A percentile compares a stretch with the other conserved stretches of the same genome.
Evolutionary conservation across 2,888 invertebrate genomes (phyloP).

Genomic region (Mactromeris polynyma): DNA sequence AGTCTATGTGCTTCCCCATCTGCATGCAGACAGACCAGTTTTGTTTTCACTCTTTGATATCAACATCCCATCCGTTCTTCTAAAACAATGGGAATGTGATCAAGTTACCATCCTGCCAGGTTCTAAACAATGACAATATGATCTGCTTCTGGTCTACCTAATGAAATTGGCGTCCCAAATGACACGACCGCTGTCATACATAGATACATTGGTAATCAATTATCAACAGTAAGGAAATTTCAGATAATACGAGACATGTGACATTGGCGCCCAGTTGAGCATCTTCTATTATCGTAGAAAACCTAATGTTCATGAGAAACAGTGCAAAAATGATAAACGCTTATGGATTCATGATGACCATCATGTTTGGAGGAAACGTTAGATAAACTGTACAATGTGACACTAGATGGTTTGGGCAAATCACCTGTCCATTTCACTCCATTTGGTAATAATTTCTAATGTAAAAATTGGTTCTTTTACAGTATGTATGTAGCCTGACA

Average conservation of each 20-base stretch:
- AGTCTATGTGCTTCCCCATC: no score
- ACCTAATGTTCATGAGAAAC: not conserved
- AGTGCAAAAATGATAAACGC: not conserved
- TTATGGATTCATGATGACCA: not conserved
- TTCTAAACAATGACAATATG: not conserved
- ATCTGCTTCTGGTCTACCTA: slow-evolving; percentile 1
- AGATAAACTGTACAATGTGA: not conserved
- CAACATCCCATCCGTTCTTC: not conserved
- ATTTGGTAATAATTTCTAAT: not conserved
- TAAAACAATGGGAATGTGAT: not conserved
- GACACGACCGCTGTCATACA: not conserved
- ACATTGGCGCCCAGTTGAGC: not conserved
- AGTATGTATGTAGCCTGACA: no score
- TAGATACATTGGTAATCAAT: not conserved
- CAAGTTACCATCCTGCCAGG: not conserved
- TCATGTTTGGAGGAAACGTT: not conserved
- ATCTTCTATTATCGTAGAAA: not conserved
- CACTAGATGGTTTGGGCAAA: not conserved
- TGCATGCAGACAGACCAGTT: no score
- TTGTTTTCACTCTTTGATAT: not conserved
- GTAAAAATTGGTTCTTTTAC: no score
- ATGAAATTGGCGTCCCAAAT: slow-evolving; percentile 9
- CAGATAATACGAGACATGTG: not conserved
- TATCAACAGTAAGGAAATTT: not conserved
- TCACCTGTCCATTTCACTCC: not conserved